These are phyloP conservation scores for Cabera pusaria DNA, from an alignment of 2,888 invertebrate species.

Conservation along the genomic window DNA sequence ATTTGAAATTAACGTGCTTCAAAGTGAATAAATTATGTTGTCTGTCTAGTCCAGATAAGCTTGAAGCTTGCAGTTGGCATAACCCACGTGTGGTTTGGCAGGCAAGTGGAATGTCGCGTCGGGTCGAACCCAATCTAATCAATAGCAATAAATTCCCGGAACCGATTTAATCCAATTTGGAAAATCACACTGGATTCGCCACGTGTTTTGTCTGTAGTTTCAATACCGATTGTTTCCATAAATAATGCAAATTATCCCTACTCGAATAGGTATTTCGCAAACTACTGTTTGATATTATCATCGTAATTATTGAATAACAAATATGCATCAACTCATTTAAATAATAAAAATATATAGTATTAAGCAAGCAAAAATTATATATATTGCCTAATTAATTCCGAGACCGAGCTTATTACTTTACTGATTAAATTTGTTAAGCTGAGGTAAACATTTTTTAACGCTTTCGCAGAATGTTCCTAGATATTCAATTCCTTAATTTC, in stretches of 20 bases:
- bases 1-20: no score
- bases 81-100: conserved; percentile 13
- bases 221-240: neutral
- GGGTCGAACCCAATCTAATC: conserved; percentile 16
- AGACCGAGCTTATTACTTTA: neutral
- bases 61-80: conserved; percentile 4
- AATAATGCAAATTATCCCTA: conserved; percentile 18
- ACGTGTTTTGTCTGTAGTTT: conserved; percentile 4
- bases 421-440: neutral
- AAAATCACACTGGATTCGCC: conserved; percentile 4
- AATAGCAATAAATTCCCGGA: conserved; percentile 20
- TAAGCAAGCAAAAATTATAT: no score
- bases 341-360: no score
- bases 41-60: no score
- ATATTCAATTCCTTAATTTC: no score
- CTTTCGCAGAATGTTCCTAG: no score
- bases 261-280: conserved; percentile 19
- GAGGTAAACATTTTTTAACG: no score
- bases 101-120: conserved; percentile 10
- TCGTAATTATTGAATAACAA: conserved; percentile 1
- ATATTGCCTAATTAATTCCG: no score
- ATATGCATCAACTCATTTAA: no score
- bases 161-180: conserved; percentile 19
- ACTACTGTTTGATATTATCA: conserved; percentile 1
- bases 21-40: no score